Percentiles rank a stretch among this genome's conserved stretches.
phyloP scores from a whole-genome alignment of 2,888 invertebrate genomes.

The Steromphala cineraria region DNA sequence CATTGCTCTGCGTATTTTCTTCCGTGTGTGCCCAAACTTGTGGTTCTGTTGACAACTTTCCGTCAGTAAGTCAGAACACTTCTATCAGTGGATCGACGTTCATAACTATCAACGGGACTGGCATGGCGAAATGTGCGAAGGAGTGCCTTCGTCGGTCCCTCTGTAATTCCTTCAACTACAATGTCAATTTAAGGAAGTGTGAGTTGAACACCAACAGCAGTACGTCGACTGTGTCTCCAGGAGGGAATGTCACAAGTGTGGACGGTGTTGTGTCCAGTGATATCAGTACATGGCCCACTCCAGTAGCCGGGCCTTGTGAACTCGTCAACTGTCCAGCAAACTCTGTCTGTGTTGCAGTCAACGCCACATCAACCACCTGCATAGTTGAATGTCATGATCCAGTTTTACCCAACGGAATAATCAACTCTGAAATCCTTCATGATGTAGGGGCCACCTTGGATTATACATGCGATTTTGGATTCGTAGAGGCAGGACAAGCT shows the following conservation, averaged over 20 bases:
- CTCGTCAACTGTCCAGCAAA: not conserved
- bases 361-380: not conserved
- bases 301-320: not conserved
- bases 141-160: not conserved
- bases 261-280: not conserved
- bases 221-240: not conserved
- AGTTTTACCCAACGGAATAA: not conserved
- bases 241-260: too few relatives aligned
- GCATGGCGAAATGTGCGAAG: not conserved
- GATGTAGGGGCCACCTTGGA: not conserved
- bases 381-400: not conserved
- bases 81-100: not conserved
- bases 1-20: too few relatives aligned
- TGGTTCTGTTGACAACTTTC: too few relatives aligned
- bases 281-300: not conserved
- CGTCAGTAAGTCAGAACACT: too few relatives aligned
- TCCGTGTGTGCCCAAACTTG: too few relatives aligned
- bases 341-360: not conserved
- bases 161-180: not conserved
- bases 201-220: not conserved
- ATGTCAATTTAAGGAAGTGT: not conserved
- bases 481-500: not conserved
- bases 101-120: not conserved
- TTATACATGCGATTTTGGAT: not conserved
- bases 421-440: not conserved